These are phyloP conservation scores for Gadus macrocephalus DNA, from an alignment of 2,113 vertebrate genomes.

Conservation along the genomic window DNA sequence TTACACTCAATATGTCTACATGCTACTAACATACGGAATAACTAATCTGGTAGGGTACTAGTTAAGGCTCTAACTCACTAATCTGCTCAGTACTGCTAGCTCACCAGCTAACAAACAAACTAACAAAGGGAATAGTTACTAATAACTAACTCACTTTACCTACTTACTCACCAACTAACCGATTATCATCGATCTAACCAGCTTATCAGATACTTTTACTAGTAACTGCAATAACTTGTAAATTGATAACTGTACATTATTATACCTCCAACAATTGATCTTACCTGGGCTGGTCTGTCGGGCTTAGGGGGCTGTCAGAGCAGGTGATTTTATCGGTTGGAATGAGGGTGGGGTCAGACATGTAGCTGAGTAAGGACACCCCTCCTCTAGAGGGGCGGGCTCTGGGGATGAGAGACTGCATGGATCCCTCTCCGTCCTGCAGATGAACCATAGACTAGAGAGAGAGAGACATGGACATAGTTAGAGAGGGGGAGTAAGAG, in stretches of 20 bases:
- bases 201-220: no score
- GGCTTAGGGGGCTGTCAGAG: slow-evolving; percentile 12
- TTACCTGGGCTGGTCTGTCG: slow-evolving; percentile 26
- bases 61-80: background rate
- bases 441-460: slow-evolving; percentile 77
- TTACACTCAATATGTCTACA: no score
- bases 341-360: slow-evolving; percentile 68
- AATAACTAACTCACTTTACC: background rate
- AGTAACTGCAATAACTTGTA: no score
- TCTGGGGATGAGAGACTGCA: slow-evolving; percentile 61
- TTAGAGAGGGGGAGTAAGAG: background rate
- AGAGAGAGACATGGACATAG: background rate
- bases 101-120: background rate
- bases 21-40: no score
- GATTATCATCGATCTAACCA: no score
- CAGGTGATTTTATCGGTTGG: slow-evolving; percentile 49
- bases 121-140: background rate
- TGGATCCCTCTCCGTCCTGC: slow-evolving; percentile 60
- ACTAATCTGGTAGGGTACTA: no score
- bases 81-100: background rate
- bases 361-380: slow-evolving; percentile 80
- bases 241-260: no score
- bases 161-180: no score
- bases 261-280: background rate
- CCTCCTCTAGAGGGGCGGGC: slow-evolving; percentile 56